Evolutionary conservation across 2,113 vertebrate genomes (phyloP), one percentile per base, ranked within the genome.

Genomic region (Calonectris borealis): DNA sequence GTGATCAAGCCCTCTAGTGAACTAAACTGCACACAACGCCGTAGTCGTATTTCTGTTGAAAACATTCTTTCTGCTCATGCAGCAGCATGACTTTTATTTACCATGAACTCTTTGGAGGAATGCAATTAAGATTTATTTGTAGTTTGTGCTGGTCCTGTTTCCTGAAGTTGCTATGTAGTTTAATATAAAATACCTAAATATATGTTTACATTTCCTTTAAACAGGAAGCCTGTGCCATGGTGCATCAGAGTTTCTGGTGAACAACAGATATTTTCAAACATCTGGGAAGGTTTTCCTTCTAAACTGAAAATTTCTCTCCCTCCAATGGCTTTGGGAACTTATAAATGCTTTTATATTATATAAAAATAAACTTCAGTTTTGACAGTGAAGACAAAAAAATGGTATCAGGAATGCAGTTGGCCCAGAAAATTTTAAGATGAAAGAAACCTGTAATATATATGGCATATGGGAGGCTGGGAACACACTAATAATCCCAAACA

Each of bases 401-500:
- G 62, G 18, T 96, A 96, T 93, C 93, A 96, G 96, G 96, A 96
- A 96, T 97, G 96, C 26, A 18, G 92, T 4, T 83, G 70, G 88
- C 92, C 90, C 76, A 86, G 93, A 80, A 95, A 52, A 51, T 1
- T 16, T 49, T 25, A 66, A 95, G 94, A 97, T 97, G 96, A 97
- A 96, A 97, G 96, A 69, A 92, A 80, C 92, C 90, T 95, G 90
- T 96, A 95, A 96, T 94, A 27, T 5, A 6, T 16, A 66, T 91
- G 66, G 69, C 49, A 21, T 82, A n/a, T 2, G 11, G 31, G 75
- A 92, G 86, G 75, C 62, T 85, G 71, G 62, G 94, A 96, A 88
- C 87, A 92, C 27, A 26, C 78, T 97, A 96, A 96, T 97, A 95
- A 93, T 93, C 96, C 96, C 96, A 96, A 96, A 95, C 96, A 96